These are phyloP conservation scores for Bolinopsis microptera DNA, from an alignment of 37 sponge, comb jelly and placozoan species.

Conservation along the genomic window DNA sequence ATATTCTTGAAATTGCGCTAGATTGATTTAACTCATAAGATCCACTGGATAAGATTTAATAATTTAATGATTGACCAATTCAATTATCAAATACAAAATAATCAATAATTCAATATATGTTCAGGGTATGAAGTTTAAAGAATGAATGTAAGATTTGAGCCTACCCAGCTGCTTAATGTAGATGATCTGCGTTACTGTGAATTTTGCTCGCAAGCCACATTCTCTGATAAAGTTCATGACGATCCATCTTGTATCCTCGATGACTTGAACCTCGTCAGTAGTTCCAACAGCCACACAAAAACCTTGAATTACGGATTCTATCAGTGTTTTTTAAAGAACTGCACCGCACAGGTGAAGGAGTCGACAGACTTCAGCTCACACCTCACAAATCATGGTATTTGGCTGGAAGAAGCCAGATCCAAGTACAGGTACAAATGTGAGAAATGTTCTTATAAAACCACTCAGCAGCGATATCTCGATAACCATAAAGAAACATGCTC, in stretches of 20 bases:
- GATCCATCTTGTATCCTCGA: background rate
- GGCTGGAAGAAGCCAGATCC: background rate
- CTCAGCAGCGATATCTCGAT: conserved; percentile 36
- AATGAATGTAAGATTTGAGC: conserved; percentile 39
- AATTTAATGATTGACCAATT: too few species aligned
- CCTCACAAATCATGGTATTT: background rate
- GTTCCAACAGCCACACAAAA: background rate
- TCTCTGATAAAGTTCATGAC: background rate
- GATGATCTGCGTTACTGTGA: background rate
- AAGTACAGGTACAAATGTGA: background rate
- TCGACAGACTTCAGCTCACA: background rate
- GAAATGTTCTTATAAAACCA: background rate
- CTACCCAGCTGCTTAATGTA: background rate
- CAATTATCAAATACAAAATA: too few species aligned
- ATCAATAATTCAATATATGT: too few species aligned
- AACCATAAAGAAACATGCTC: background rate
- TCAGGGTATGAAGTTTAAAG: background rate
- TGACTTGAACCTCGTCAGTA: background rate
- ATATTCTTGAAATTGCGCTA: too few species aligned
- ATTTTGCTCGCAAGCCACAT: background rate
- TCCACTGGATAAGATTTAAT: too few species aligned
- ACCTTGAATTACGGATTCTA: background rate
- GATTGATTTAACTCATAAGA: too few species aligned
- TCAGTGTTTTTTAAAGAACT: conserved; percentile 12
- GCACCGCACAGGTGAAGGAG: background rate